A percentile compares a stretch with the other conserved stretches of the same genome.
Conservation (phyloP, 2,888 invertebrate genomes). For the Drosophila macrospina region DNA sequence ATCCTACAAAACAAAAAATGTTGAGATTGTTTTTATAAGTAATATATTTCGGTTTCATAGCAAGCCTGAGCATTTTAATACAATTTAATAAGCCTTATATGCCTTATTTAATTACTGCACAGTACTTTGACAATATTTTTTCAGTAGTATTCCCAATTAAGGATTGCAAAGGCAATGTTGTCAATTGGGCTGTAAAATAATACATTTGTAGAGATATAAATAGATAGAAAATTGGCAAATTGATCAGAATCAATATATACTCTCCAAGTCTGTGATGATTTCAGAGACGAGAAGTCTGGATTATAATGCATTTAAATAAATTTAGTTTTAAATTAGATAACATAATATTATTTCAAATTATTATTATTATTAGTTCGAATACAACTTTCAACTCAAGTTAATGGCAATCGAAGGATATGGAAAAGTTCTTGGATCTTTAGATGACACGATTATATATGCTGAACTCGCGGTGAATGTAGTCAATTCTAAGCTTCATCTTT, state of each 20-base stretch:
- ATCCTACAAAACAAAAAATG: no score
- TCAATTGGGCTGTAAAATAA: background rate
- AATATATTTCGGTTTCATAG: background rate
- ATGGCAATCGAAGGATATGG: constrained; percentile 83
- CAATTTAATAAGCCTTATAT: background rate
- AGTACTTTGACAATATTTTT: background rate
- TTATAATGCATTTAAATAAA: no score
- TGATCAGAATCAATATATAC: background rate
- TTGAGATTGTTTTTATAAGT: no score
- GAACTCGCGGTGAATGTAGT: constrained; percentile 82
- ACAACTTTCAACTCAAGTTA: constrained; percentile 81
- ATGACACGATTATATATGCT: constrained; percentile 81
- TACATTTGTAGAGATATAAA: background rate
- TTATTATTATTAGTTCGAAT: constrained; percentile 77
- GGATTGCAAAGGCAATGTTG: background rate
- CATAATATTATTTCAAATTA: no score
- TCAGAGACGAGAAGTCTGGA: no score
- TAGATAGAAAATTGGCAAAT: background rate
- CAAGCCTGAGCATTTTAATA: background rate
- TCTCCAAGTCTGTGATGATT: no score
- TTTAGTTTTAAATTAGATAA: no score
- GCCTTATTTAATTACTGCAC: background rate
- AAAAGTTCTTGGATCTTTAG: constrained; percentile 81
- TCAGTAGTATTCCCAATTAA: background rate
- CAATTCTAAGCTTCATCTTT: constrained; percentile 74